Evolutionary conservation across 37 sponge, comb jelly and placozoan genomes (phyloP), one percentile per base, ranked within the genome.

Genomic region (Chondrosia reniformis): DNA sequence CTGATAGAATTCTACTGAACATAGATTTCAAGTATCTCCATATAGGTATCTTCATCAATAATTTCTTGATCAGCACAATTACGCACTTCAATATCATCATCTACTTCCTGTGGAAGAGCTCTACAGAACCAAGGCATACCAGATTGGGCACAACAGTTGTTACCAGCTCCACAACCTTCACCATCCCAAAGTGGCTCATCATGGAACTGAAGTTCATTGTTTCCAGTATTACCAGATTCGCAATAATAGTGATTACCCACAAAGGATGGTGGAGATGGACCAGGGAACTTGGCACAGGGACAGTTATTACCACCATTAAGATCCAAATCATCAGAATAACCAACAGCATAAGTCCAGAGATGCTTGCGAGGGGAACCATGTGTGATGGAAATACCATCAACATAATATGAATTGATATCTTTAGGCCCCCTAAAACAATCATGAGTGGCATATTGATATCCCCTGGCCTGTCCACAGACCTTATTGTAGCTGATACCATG

Each of bases 341-440:
- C 78, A 31, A 33, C 72, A 54, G 55, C 84, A 64, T 61, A 77
- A 2, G 84, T 77, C 84, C 84, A 84, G 8, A 84, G 54, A 34
- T 84, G 84, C 33, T 84, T 77, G 13, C 84, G 34, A 4, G 78
- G 78, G 10, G 25, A 24, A 7, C 83, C 83, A 33, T 75, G 45
- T 24, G 83, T 82, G 46, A 82, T 52, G 34, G 74, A 69, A 22
- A 84, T 45, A 30, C 84, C 84, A 41, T 77, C 78, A 38, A 67
- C 72, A 37, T 84, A 84, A 8, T 46, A 13, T 15, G 24, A 36
- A 59, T 39, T 27, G 12, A 55, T n/a, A n/a, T n/a, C n/a, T n/a
- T n/a, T n/a, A n/a, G n/a, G n/a, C n/a, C n/a, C n/a, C n/a, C n/a
- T n/a, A n/a, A n/a, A n/a, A n/a, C n/a, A n/a, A n/a, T n/a, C n/a